These are phyloP conservation scores for Cylindroiulus punctatus DNA, from an alignment of 2,888 invertebrate species.

Conservation along the genomic window DNA sequence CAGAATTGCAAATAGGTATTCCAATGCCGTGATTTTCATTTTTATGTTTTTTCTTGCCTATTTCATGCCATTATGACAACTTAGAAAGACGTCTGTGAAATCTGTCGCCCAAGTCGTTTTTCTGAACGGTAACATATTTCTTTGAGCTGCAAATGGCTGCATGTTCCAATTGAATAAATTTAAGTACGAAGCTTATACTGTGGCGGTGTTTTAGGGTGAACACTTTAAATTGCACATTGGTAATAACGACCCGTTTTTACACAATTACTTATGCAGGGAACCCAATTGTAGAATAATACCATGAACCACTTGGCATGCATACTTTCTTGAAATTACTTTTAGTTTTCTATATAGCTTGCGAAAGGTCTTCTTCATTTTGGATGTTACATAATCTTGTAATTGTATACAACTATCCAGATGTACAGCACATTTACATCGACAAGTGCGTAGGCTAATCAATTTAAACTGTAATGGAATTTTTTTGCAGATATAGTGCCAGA, in stretches of 20 bases:
- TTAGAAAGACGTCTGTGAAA: slow-evolving; percentile 8
- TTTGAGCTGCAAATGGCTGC: neutral
- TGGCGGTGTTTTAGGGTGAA: neutral
- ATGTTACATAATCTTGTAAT: no score
- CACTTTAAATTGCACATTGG: neutral
- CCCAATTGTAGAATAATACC: neutral
- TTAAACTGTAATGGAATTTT: no score
- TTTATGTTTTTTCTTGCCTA: neutral
- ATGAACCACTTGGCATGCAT: no score
- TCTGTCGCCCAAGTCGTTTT: neutral
- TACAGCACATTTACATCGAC: no score
- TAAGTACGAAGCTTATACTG: neutral
- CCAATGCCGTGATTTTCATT: neutral
- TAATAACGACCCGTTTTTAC: neutral
- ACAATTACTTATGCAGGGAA: neutral
- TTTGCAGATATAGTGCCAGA: no score
- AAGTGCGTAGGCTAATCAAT: no score
- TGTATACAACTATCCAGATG: no score
- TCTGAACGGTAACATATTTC: neutral
- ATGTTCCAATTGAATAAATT: slow-evolving; percentile 7
- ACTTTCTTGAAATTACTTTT: neutral
- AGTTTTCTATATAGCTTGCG: no score
- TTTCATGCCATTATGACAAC: neutral
- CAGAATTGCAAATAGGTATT: neutral
- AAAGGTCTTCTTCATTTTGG: no score